These are phyloP conservation scores for Aurelia aurita DNA, from an alignment of 30 jellyfish, hydroid and myxozoan species.

Conservation along the genomic window DNA sequence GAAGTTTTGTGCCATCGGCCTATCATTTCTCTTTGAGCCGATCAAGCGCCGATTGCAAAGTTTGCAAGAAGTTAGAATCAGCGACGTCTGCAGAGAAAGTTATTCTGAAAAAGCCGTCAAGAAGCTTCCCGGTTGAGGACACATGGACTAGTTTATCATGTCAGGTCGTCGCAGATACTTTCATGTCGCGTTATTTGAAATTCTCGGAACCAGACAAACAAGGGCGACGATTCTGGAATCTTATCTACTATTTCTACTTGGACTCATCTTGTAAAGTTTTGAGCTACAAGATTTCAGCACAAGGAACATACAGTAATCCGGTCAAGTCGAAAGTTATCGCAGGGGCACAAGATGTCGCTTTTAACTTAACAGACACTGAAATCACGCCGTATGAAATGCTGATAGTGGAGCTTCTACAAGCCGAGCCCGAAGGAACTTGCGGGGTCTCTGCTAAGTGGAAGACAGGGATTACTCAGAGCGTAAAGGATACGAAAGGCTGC, in stretches of 20 bases:
- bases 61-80: constrained; percentile 53
- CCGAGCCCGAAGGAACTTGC: constrained; percentile 83
- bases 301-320: constrained; percentile 58
- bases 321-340: constrained; percentile 42
- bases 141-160: constrained; percentile 75
- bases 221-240: constrained; percentile 56
- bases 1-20: constrained; percentile 67
- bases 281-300: constrained; percentile 70
- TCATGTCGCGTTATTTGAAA: constrained; percentile 72
- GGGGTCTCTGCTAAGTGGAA: constrained; percentile 87
- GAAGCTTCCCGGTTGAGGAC: constrained; percentile 31
- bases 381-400: constrained; percentile 79
- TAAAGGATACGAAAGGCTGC: constrained; percentile 82
- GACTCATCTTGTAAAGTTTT: constrained; percentile 66
- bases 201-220: constrained; percentile 20
- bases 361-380: constrained; percentile 60
- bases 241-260: constrained; percentile 60
- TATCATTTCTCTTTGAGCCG: constrained; percentile 74
- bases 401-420: constrained; percentile 59
- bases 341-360: constrained; percentile 64
- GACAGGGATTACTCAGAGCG: constrained; percentile 82
- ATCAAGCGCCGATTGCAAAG: constrained; percentile 50
- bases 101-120: constrained; percentile 8
- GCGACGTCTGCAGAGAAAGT: constrained; percentile 37
- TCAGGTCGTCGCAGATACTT: constrained; percentile 52